A percentile compares a stretch with the other conserved stretches of the same genome.
phyloP scores from a whole-genome alignment of 2,797 vertebrate genomes.

The Hapalemur alaotrensis region DNA sequence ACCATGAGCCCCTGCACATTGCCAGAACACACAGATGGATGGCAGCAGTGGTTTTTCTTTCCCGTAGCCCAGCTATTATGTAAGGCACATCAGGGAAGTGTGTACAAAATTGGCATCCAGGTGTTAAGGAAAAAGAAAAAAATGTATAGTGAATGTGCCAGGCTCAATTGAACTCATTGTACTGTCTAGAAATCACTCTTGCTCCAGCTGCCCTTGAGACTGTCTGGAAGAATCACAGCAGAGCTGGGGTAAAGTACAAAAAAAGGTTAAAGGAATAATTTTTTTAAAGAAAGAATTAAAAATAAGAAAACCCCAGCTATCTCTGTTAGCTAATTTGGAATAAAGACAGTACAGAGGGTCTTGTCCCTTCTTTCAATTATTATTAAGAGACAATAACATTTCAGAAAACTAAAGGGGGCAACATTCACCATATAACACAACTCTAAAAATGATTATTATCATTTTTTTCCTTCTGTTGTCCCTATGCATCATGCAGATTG shows the following conservation, averaged over 20 bases:
- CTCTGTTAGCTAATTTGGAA: not conserved
- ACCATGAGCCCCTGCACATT: not conserved
- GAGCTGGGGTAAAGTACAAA: not conserved
- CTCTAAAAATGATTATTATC: not conserved
- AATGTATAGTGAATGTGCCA: not conserved
- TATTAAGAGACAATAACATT: not conserved
- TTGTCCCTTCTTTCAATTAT: not conserved
- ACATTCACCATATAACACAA: not conserved
- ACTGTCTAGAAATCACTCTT: not conserved
- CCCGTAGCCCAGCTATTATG: not conserved
- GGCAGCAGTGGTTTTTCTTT: not conserved
- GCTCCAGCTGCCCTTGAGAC: not conserved
- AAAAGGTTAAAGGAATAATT: not conserved
- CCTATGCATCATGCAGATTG: not conserved
- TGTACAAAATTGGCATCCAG: constrained; percentile 43
- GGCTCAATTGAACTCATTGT: not conserved
- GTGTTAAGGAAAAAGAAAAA: constrained; percentile 9
- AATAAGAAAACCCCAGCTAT: not conserved
- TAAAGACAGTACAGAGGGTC: not conserved
- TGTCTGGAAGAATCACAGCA: not conserved
- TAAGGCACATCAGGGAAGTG: constrained; percentile 24
- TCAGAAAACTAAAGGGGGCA: not conserved
- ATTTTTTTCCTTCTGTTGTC: not conserved
- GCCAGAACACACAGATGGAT: not conserved
- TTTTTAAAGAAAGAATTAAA: not conserved